phyloP scores from a whole-genome alignment of 1,140 invertebrate genomes.

The Colletes gigas region DNA sequence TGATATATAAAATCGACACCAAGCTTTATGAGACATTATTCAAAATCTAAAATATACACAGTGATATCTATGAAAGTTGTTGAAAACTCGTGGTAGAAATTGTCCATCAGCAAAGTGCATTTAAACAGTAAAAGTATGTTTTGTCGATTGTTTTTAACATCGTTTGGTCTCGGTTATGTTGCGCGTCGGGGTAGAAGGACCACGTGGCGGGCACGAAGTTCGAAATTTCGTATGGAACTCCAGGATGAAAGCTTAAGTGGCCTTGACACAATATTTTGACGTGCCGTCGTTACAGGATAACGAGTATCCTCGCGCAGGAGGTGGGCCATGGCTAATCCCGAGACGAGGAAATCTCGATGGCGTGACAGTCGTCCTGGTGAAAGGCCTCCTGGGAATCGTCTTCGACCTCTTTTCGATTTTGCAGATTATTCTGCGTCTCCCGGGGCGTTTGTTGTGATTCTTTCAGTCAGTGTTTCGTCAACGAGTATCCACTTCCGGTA shows the following conservation, averaged over 20 bases:
- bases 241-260: slow-evolving; percentile 19
- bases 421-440: slow-evolving; percentile 13
- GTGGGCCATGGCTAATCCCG: slow-evolving; percentile 33
- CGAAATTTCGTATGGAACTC: too few species aligned
- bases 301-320: slow-evolving; percentile 25
- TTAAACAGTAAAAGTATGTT: too few species aligned
- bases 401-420: slow-evolving; percentile 22
- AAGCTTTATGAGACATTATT: too few species aligned
- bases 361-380: slow-evolving; percentile 23
- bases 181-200: too few species aligned
- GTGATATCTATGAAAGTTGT: too few species aligned
- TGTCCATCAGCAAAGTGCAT: too few species aligned
- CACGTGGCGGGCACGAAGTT: too few species aligned
- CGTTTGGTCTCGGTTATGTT: too few species aligned
- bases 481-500: slow-evolving; percentile 22
- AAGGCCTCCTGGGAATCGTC: slow-evolving; percentile 38
- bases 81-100: too few species aligned
- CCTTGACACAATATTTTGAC: slow-evolving; percentile 75
- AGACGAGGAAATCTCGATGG: slow-evolving; percentile 37
- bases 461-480: slow-evolving; percentile 50
- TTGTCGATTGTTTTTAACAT: too few species aligned
- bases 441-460: slow-evolving; percentile 59
- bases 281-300: slow-evolving; percentile 10
- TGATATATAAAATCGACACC: too few species aligned
- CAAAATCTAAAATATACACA: too few species aligned